A percentile compares a stretch with the other conserved stretches of the same genome.
phyloP scores from a whole-genome alignment of 1,140 invertebrate species.

The Vanessa tameamea region DNA sequence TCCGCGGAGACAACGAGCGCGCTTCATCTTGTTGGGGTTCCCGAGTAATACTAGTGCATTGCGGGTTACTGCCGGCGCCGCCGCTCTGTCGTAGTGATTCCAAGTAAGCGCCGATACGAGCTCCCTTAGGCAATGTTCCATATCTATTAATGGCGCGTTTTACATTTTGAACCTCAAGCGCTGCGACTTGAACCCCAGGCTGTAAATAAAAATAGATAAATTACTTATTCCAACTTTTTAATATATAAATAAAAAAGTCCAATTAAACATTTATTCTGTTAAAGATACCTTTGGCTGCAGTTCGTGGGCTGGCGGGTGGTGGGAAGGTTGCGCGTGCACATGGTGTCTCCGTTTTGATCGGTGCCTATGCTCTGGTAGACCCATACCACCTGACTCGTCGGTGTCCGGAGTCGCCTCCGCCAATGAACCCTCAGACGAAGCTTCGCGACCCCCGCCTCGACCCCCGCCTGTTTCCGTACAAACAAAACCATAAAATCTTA shows the following conservation, averaged over 20 bases:
- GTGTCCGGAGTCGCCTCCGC: conserved; percentile 77
- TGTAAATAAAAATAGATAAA: conserved; percentile 46
- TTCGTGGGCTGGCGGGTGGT: conserved; percentile 46
- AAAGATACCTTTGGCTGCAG: conserved; percentile 49
- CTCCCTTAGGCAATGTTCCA: conserved; percentile 97
- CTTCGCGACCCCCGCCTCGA: conserved; percentile 55
- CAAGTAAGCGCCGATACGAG: conserved; percentile 96
- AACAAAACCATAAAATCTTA: background rate
- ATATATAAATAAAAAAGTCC: background rate
- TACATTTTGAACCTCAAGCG: conserved; percentile 97
- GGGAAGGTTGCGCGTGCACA: conserved; percentile 38
- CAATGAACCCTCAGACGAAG: conserved; percentile 75
- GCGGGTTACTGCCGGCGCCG: conserved; percentile 43
- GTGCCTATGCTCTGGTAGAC: conserved; percentile 49
- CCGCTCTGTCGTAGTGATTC: conserved; percentile 93
- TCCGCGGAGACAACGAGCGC: conserved; percentile 81
- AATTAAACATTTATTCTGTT: background rate
- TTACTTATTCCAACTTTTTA: background rate
- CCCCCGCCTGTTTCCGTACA: conserved; percentile 33
- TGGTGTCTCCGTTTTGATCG: conserved; percentile 59
- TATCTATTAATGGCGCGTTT: conserved; percentile 97
- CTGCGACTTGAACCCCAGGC: conserved; percentile 89
- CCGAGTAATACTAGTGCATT: conserved; percentile 71
- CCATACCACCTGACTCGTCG: conserved; percentile 65
- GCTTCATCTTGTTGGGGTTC: conserved; percentile 77